A percentile compares a stretch with the other conserved stretches of the same genome.
Evolutionary conservation across 2,888 invertebrate genomes (phyloP).

Genomic region (Parochlus steinenii): DNA sequence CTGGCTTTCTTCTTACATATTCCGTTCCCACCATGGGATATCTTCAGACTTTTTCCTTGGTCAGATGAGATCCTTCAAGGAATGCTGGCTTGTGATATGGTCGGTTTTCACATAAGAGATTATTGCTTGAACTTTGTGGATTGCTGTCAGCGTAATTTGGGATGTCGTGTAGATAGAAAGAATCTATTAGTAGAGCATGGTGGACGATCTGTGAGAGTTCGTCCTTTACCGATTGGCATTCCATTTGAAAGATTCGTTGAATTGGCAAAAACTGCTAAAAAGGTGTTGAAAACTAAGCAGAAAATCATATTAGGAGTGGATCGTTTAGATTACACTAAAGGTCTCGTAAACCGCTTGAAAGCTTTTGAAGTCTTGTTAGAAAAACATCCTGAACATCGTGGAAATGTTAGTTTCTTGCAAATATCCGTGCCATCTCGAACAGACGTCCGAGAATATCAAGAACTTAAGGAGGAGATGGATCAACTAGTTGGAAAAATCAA

Average conservation of each 20-base stretch:
- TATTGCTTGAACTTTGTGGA: slow-evolving; percentile 85
- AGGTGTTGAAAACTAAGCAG: slow-evolving; percentile 52
- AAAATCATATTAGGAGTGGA: slow-evolving; percentile 78
- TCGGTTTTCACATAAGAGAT: slow-evolving; percentile 81
- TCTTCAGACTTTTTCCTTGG: slow-evolving; percentile 79
- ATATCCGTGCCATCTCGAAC: slow-evolving; percentile 79
- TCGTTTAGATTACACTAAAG: slow-evolving; percentile 81
- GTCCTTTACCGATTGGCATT: slow-evolving; percentile 77
- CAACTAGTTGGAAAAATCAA: slow-evolving; percentile 73
- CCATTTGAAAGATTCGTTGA: slow-evolving; percentile 75
- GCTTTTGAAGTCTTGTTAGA: slow-evolving; percentile 68
- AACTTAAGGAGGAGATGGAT: slow-evolving; percentile 80
- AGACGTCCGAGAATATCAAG: slow-evolving; percentile 79
- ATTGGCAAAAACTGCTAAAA: slow-evolving; percentile 52
- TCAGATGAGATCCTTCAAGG: slow-evolving; percentile 88
- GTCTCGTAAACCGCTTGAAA: slow-evolving; percentile 63
- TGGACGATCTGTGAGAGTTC: slow-evolving; percentile 65
- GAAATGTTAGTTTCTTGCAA: slow-evolving; percentile 64
- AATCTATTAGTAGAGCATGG: slow-evolving; percentile 75
- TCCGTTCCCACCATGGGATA: slow-evolving; percentile 90
- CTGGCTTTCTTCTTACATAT: slow-evolving; percentile 89
- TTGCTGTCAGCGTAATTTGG: slow-evolving; percentile 72
- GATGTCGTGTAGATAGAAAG: slow-evolving; percentile 76
- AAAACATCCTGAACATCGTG: slow-evolving; percentile 71
- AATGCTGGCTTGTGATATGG: slow-evolving; percentile 83